A percentile compares a stretch with the other conserved stretches of the same genome.
Evolutionary conservation across 1,140 invertebrate species (phyloP).

Genomic region (Anadara kagoshimensis): DNA sequence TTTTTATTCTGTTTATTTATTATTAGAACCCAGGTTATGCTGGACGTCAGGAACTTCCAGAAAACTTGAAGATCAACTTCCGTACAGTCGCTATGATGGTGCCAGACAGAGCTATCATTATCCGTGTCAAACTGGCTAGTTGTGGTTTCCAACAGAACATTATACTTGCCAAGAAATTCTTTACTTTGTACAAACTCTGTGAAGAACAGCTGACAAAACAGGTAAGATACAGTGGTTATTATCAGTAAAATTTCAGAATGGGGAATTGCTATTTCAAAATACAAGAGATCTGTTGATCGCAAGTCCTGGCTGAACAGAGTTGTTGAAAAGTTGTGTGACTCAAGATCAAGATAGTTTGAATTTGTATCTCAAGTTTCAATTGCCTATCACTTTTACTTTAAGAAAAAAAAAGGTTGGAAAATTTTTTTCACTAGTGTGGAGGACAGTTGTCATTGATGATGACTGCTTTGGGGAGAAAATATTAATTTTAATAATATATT

Average conservation of each 20-base stretch:
- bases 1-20: background rate
- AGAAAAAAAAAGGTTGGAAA: no score
- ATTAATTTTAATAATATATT: no score
- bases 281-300: background rate
- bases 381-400: no score
- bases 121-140: slow-evolving; percentile 94
- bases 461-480: no score
- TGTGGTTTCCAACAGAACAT: slow-evolving; percentile 98
- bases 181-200: slow-evolving; percentile 96
- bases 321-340: no score
- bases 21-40: slow-evolving; percentile 95
- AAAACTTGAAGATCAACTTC: slow-evolving; percentile 99
- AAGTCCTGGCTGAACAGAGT: no score
- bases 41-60: slow-evolving; percentile 95
- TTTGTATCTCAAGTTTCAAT: no score
- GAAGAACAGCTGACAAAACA: slow-evolving; percentile 98
- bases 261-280: background rate
- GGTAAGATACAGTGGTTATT: slow-evolving; percentile 73
- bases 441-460: no score
- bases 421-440: no score
- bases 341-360: no score
- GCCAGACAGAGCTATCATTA: slow-evolving; percentile 97
- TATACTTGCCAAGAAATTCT: slow-evolving; percentile 95
- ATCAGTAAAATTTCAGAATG: background rate
- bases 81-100: slow-evolving; percentile 99